Base-by-base conservation (phyloP, 2,888 invertebrate species). In the Ceratothoa steindachneri region DNA sequence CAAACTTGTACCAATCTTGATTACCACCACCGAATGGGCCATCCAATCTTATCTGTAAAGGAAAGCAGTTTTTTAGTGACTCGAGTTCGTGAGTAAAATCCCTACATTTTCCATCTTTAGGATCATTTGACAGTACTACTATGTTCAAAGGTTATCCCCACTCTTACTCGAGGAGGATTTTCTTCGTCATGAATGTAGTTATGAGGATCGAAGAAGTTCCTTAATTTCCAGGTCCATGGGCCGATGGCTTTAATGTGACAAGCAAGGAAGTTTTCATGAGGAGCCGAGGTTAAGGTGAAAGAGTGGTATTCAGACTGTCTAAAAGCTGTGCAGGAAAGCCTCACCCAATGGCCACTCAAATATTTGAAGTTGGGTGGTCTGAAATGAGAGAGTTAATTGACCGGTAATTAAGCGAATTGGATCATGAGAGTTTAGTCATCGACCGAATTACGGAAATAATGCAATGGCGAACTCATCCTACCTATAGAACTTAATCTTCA, bases 1-100 rank as follows among this genome's bases (percentile, higher is more conserved):
- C 95, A 83, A 97, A 97, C 84, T 97, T 97, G 86, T 96, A 96
- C 96, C 96, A 96, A 85, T 96, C 96, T 84, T 97, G 97, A 86
- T 97, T 97, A 12, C 97, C 97, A 15, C 97, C 97, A 1, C 97
- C 97, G 81, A 95, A 97, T 0, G 97, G 97, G 5, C 97, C 97
- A 84, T 96, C 95, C 76, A 97, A 89, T 71, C 95, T 89, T 79
- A 86, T 84, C 85, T 86, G 77, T 2, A 76, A 19, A 68, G 74
- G 77, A 66, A 27, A n/a, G n/a, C n/a, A n/a, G n/a, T n/a, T n/a
- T n/a, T n/a, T n/a, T n/a, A n/a, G n/a, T 15, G 9, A 51, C 51
- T 51, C n/a, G n/a, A n/a, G n/a, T n/a, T n/a, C n/a, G n/a, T n/a
- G n/a, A n/a, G n/a, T n/a, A n/a, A n/a, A n/a, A n/a, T n/a, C n/a